These are phyloP conservation scores for Trachelus troglodyta DNA, from an alignment of 2,888 invertebrate genomes.

Conservation along the genomic window DNA sequence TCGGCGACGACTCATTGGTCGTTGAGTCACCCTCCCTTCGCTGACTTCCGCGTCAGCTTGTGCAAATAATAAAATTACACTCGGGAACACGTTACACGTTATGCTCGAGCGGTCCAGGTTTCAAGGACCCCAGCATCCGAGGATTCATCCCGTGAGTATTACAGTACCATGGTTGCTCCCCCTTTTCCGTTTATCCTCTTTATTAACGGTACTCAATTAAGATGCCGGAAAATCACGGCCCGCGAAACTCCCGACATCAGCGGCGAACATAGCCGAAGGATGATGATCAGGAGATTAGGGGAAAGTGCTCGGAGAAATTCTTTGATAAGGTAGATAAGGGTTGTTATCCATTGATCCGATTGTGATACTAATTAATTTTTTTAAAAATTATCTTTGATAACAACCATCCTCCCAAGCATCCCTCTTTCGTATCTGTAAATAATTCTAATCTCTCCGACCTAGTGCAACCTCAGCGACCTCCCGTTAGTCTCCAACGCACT, in stretches of 20 bases:
- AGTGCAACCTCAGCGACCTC: background rate
- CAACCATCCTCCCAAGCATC: background rate
- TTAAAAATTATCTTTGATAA: background rate
- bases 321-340: background rate
- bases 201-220: constrained; percentile 31
- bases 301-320: background rate
- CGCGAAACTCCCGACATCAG: background rate
- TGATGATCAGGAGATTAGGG: background rate
- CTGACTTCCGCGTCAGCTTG: constrained; percentile 47
- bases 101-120: background rate
- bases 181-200: constrained; percentile 12
- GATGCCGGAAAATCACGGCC: constrained; percentile 29
- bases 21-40: constrained; percentile 25
- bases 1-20: constrained; percentile 11
- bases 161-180: constrained; percentile 27
- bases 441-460: background rate
- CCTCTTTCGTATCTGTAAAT: background rate
- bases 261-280: background rate
- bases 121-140: background rate
- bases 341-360: background rate
- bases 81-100: constrained; percentile 27
- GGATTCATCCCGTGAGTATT: constrained; percentile 6
- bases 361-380: background rate
- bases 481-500: background rate
- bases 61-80: constrained; percentile 47